These are phyloP conservation scores for Epinotia brunnichana DNA, from an alignment of 2,888 invertebrate species.

Conservation along the genomic window DNA sequence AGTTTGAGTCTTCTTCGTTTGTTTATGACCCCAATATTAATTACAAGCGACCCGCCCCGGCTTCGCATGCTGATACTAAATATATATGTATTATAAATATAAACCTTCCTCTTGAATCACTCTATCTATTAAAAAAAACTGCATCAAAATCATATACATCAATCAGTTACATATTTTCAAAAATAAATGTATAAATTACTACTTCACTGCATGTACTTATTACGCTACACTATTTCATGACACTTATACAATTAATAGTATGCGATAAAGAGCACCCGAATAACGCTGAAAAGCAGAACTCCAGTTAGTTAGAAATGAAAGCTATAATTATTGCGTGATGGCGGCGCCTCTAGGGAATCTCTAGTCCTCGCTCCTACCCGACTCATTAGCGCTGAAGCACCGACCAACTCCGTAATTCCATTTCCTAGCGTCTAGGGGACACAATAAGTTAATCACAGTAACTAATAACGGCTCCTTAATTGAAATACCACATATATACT, in stretches of 20 bases:
- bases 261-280: slow-evolving; percentile 12
- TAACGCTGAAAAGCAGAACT: slow-evolving; percentile 10
- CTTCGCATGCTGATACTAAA: too few relatives aligned
- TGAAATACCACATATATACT: slow-evolving; percentile 46
- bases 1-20: too few relatives aligned
- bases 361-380: slow-evolving; percentile 32
- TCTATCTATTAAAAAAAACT: too few relatives aligned
- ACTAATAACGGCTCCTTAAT: slow-evolving; percentile 39
- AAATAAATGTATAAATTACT: too few relatives aligned
- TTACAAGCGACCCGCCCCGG: too few relatives aligned
- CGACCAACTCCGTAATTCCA: slow-evolving; percentile 43
- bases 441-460: slow-evolving; percentile 41
- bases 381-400: slow-evolving; percentile 42
- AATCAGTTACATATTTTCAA: too few relatives aligned
- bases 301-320: slow-evolving; percentile 33
- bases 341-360: slow-evolving; percentile 36
- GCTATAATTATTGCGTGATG: slow-evolving; percentile 35
- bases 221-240: neutral
- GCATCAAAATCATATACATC: too few relatives aligned
- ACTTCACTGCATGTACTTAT: too few relatives aligned
- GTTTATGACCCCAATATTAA: too few relatives aligned
- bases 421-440: slow-evolving; percentile 40
- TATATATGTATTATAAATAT: too few relatives aligned
- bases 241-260: slow-evolving; percentile 14
- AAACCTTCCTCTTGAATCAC: too few relatives aligned